Conservation (phyloP, 1,140 invertebrate species). For the Hesperophylax magnus region DNA sequence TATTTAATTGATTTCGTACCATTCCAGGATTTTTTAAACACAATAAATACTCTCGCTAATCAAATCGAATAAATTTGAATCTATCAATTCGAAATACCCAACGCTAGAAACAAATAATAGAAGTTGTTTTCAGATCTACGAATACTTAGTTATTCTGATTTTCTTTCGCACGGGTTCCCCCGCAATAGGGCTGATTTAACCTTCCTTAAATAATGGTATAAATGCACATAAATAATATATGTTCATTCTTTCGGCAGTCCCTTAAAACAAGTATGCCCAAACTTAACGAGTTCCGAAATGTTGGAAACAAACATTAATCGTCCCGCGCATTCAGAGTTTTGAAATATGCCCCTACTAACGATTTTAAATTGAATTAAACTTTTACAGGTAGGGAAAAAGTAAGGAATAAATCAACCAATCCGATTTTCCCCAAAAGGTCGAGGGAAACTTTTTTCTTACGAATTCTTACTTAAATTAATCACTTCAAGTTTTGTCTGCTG, state of each 20-base stretch:
- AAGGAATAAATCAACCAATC: constrained; percentile 24
- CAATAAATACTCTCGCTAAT: too few species aligned
- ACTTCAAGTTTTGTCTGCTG: neutral
- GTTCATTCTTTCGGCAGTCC: neutral
- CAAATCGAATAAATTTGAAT: too few species aligned
- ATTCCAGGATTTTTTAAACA: too few species aligned
- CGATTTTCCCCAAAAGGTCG: neutral
- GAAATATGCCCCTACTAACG: constrained; percentile 29
- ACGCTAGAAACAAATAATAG: too few species aligned
- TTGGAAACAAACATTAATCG: constrained; percentile 26
- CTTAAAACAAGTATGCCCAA: neutral
- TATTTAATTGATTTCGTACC: too few species aligned
- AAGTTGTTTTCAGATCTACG: too few species aligned
- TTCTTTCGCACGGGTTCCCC: too few species aligned
- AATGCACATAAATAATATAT: constrained; percentile 6
- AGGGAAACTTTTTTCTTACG: constrained; percentile 17
- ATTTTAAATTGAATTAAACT: constrained; percentile 35
- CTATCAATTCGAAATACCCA: too few species aligned
- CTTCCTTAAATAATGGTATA: neutral
- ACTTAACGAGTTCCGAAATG: constrained; percentile 4
- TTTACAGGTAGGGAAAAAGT: constrained; percentile 12
- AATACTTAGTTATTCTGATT: too few species aligned
- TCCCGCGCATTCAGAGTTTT: constrained; percentile 12
- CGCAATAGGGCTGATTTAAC: too few species aligned
- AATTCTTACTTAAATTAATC: constrained; percentile 25